These are phyloP conservation scores for Odocoileus virginianus DNA, from an alignment of 2,113 vertebrate genomes.

Conservation along the genomic window DNA sequence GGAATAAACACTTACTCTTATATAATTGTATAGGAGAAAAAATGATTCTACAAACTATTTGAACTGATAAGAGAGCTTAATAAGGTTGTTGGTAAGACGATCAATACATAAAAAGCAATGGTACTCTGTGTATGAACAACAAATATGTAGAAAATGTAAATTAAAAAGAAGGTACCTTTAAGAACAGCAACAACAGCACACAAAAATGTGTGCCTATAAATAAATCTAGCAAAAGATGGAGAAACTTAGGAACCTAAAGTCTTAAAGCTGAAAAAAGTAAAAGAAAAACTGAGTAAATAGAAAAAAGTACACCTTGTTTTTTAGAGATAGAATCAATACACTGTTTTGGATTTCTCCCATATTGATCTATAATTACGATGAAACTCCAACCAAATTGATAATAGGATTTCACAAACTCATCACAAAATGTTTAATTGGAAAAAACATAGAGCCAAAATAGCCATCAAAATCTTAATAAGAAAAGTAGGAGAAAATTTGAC, in stretches of 20 bases:
- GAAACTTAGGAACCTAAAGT: neutral
- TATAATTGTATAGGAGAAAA: neutral
- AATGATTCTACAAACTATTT: neutral
- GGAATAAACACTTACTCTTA: neutral
- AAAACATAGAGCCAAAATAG: neutral
- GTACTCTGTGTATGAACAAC: neutral
- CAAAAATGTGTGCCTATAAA: neutral
- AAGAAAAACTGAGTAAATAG: neutral
- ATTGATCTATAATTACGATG: neutral
- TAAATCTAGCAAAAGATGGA: neutral
- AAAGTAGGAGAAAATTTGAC: neutral
- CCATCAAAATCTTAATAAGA: neutral
- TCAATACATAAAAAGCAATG: neutral
- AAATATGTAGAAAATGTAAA: neutral
- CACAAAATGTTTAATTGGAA: neutral
- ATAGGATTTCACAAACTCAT: neutral
- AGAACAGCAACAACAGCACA: neutral
- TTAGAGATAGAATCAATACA: neutral
- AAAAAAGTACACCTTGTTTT: neutral
- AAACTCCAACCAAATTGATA: neutral
- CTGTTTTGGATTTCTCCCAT: neutral
- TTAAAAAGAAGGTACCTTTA: neutral
- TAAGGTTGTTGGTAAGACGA: neutral
- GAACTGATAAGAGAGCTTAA: neutral
- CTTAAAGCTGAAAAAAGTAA: neutral